Base-by-base conservation (phyloP, 2,888 invertebrate genomes). In the Agonopterix heracliana region DNA sequence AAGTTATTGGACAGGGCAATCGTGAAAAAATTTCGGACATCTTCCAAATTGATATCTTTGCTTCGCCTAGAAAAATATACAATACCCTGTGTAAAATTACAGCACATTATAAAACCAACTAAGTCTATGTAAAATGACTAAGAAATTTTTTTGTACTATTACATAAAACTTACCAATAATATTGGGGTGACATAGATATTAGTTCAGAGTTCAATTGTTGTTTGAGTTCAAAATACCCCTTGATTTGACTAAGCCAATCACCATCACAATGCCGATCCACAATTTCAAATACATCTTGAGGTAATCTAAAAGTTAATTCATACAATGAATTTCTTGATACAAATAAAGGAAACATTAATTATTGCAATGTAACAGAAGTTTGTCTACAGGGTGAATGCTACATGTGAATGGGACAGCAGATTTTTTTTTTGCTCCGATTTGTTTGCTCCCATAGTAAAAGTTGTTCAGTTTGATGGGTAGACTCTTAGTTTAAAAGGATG, bases 141-240 rank as follows among this genome's bases (percentile, higher is more conserved):
- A 9, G 9, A 17, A 9, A 4, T 8, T 5, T 34, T 12, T 12
- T 13, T 13, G 13, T 41, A 2, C 38, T 2, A 41, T 12, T 41
- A 13, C 2, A 8, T 41, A 11, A 11, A 41, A 64, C 71, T 65
- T 59, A 78, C 79, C 68, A 64, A 55, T 71, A 74, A 65, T 59
- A 71, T 53, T 66, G 63, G 5, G 73, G 59, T 41, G 79, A 73
- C 72, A 80, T 73, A 0, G 52, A 34, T 17, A 56, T 49, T 46
- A 73, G 50, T 54, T 74, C 61, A 34, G 41, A 41, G 45, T 56
- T 53, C 40, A 76, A 48, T 14, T 50, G 50, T 46, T 59, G 60
- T 49, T 62, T 68, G 1, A 71, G 38, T 40, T 47, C 54, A 47
- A 54, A 60, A 54, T 62, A 76, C 17, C 53, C 48, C 54, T 69